These are phyloP conservation scores for Aspiorhynchus laticeps DNA, from an alignment of 2,113 vertebrate species.

Conservation along the genomic window DNA sequence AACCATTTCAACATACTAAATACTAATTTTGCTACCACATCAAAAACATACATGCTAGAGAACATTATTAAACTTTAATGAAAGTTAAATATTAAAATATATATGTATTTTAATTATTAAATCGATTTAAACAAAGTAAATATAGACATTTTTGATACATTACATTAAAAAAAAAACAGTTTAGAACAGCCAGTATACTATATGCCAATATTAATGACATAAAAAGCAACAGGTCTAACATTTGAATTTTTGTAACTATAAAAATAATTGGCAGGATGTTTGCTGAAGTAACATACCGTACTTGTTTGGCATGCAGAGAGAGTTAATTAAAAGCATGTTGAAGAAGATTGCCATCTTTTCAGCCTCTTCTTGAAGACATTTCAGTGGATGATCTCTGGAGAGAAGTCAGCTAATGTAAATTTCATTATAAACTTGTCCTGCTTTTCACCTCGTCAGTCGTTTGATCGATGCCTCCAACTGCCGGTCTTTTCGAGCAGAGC, in stretches of 20 bases:
- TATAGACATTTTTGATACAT: too few species aligned
- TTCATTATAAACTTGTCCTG: not conserved
- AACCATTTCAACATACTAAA: too few species aligned
- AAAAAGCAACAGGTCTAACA: not conserved
- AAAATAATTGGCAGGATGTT: not conserved
- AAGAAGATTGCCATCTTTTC: not conserved
- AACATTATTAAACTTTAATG: too few species aligned
- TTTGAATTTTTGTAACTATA: not conserved
- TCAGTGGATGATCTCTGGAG: not conserved
- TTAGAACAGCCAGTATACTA: not conserved
- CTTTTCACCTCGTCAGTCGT: not conserved
- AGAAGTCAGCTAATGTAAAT: conserved; percentile 12
- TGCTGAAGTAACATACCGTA: not conserved
- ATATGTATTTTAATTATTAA: not conserved
- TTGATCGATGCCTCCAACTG: not conserved
- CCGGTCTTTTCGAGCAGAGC: not conserved
- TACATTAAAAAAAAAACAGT: not conserved
- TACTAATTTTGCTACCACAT: too few species aligned
- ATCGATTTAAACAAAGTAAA: too few species aligned
- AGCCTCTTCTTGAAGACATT: not conserved
- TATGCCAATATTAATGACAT: too few species aligned
- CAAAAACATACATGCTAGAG: too few species aligned
- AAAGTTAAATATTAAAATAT: too few species aligned
- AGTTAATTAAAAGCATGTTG: not conserved
- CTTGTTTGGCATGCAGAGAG: too few species aligned